Percentiles rank a stretch among this genome's conserved stretches.
These are phyloP conservation scores for Borostomias antarcticus DNA, from an alignment of 2,797 vertebrate genomes.

Conservation along the genomic window DNA sequence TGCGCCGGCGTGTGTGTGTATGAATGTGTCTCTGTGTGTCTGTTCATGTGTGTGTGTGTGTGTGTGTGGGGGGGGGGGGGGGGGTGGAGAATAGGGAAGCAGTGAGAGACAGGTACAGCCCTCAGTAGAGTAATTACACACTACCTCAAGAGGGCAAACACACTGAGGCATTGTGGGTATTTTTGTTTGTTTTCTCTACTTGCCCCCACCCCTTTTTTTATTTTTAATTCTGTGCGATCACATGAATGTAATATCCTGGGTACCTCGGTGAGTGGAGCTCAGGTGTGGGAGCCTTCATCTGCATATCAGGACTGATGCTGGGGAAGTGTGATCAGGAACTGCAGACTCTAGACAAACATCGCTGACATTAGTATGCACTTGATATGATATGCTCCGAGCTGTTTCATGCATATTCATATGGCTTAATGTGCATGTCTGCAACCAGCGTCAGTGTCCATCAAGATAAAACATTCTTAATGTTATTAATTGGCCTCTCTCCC, in stretches of 20 bases:
- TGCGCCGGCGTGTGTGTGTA: constrained; percentile 31
- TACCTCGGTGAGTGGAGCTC: constrained; percentile 61
- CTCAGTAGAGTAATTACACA: constrained; percentile 77
- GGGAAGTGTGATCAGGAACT: constrained; percentile 68
- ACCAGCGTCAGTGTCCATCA: constrained; percentile 67
- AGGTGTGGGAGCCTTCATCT: constrained; percentile 72
- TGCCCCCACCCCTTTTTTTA: too few species aligned
- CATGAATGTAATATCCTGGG: constrained; percentile 77
- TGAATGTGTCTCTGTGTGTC: constrained; percentile 7
- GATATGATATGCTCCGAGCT: constrained; percentile 53
- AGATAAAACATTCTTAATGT: constrained; percentile 74
- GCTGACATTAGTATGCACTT: constrained; percentile 72
- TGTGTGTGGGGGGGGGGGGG: background rate
- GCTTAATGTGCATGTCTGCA: constrained; percentile 74
- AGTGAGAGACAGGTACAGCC: constrained; percentile 68
- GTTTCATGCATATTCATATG: constrained; percentile 72
- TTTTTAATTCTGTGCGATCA: constrained; percentile 47
- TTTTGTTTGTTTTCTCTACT: constrained; percentile 74
- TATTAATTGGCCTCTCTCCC: constrained; percentile 73
- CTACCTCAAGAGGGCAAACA: constrained; percentile 71
- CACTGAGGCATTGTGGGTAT: constrained; percentile 68
- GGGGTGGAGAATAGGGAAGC: constrained; percentile 37
- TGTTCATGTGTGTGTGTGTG: background rate
- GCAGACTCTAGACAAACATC: constrained; percentile 65
- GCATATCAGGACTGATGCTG: constrained; percentile 75